phyloP scores from a whole-genome alignment of 92 coral and sea anemone genomes.

The Montipora capitata region DNA sequence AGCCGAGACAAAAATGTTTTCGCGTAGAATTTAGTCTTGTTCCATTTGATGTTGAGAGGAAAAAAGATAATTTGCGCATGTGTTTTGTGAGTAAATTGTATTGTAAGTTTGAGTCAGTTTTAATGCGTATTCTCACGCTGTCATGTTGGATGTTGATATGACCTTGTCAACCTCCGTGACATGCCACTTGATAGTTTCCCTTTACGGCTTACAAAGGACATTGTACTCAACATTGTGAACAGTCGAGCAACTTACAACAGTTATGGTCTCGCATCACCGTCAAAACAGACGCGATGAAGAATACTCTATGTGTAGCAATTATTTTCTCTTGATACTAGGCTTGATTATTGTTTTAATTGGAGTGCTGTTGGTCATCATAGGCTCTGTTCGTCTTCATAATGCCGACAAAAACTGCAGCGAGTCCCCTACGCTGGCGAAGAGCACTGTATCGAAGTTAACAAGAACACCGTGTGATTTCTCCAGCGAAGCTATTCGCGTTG shows the following conservation, averaged over 20 bases:
- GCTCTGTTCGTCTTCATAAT: slow-evolving; percentile 7
- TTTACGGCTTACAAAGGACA: slow-evolving; percentile 19
- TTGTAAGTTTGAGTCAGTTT: too few relatives aligned
- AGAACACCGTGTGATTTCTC: slow-evolving; percentile 71
- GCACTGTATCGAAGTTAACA: neutral
- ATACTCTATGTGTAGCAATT: slow-evolving; percentile 2
- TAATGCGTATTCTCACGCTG: neutral
- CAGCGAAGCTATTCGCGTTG: slow-evolving; percentile 82
- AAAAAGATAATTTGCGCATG: neutral
- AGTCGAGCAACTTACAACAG: neutral
- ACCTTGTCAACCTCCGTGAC: slow-evolving; percentile 32
- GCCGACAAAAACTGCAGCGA: neutral
- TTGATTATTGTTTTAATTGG: slow-evolving; percentile 21
- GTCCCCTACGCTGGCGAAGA: neutral
- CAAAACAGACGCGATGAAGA: slow-evolving; percentile 16
- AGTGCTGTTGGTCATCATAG: slow-evolving; percentile 38
- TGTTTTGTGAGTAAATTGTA: neutral
- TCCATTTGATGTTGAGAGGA: too few relatives aligned
- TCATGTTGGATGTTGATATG: slow-evolving; percentile 16
- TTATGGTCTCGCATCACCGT: slow-evolving; percentile 1
- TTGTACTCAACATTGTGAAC: neutral
- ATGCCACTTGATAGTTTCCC: neutral
- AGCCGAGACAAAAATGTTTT: too few relatives aligned
- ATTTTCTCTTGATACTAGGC: slow-evolving; percentile 9
- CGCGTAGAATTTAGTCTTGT: too few relatives aligned